These are phyloP conservation scores for Nerophis ophidion DNA, from an alignment of 2,113 vertebrate species.

Conservation along the genomic window DNA sequence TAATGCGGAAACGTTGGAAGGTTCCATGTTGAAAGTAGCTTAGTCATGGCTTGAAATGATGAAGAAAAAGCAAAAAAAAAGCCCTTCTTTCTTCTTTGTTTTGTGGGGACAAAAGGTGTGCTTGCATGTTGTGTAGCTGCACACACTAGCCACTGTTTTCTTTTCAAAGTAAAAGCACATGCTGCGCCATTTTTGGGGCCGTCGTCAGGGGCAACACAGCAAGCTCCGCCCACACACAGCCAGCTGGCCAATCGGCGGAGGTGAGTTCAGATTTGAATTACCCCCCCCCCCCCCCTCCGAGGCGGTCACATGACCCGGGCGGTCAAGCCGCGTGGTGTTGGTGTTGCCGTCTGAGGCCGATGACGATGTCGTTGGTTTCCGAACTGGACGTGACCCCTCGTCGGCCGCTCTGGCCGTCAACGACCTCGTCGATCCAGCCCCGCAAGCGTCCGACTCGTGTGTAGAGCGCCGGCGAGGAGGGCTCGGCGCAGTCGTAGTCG, in stretches of 20 bases:
- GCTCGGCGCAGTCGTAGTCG: constrained; percentile 81
- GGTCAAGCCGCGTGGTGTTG: constrained; percentile 22
- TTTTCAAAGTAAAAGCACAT: constrained; percentile 10
- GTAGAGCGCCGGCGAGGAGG: constrained; percentile 82
- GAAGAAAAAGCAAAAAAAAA: constrained; percentile 23
- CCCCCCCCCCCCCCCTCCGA: constrained; percentile 1
- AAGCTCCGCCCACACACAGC: constrained; percentile 14
- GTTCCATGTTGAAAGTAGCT: constrained; percentile 30
- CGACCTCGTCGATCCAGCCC: constrained; percentile 81
- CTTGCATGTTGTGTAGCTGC: constrained; percentile 14
- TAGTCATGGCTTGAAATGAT: constrained; percentile 29
- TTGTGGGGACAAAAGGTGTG: background rate
- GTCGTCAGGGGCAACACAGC: constrained; percentile 1
- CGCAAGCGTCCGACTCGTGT: constrained; percentile 81
- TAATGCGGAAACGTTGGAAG: constrained; percentile 21
- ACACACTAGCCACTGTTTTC: background rate
- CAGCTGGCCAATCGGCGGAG: constrained; percentile 14
- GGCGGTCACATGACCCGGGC: constrained; percentile 55
- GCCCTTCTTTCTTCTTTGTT: constrained; percentile 11
- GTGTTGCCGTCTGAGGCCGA: constrained; percentile 24
- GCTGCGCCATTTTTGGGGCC: background rate
- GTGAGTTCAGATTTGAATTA: constrained; percentile 23
- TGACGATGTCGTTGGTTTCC: constrained; percentile 30
- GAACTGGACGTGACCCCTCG: background rate
- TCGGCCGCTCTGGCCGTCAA: background rate